Evolutionary conservation across 1,140 invertebrate species (phyloP).

Genomic region (Tachypleus tridentatus): DNA sequence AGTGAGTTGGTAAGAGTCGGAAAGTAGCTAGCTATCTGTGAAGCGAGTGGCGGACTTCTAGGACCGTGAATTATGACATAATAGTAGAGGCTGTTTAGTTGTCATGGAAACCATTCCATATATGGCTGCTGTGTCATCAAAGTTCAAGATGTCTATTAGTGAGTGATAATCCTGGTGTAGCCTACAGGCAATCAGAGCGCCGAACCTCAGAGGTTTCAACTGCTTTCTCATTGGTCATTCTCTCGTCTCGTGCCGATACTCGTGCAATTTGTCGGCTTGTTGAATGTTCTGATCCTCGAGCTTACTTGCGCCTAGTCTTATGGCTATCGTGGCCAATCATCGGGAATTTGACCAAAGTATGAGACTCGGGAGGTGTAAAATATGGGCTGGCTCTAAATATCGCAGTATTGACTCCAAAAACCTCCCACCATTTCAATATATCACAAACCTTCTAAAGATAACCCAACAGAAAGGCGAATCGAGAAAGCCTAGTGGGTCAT

Average conservation of each 20-base stretch:
- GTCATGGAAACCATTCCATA: slow-evolving; percentile 32
- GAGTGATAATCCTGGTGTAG: slow-evolving; percentile 33
- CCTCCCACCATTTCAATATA: too few relatives aligned
- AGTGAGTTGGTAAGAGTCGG: too few relatives aligned
- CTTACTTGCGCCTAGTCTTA: slow-evolving; percentile 26
- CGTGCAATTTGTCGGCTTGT: slow-evolving; percentile 11
- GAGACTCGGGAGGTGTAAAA: slow-evolving; percentile 9
- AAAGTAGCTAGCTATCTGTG: too few relatives aligned
- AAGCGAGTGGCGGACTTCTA: slow-evolving; percentile 4
- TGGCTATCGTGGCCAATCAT: slow-evolving; percentile 27
- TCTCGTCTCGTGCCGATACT: slow-evolving; percentile 23
- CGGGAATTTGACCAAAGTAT: slow-evolving; percentile 8
- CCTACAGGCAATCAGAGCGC: slow-evolving; percentile 28
- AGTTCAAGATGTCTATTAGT: slow-evolving; percentile 32
- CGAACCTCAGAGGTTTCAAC: slow-evolving; percentile 19
- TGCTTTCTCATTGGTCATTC: slow-evolving; percentile 27
- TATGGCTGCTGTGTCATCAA: slow-evolving; percentile 31
- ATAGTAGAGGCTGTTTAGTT: slow-evolving; percentile 31
- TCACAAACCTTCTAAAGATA: too few relatives aligned
- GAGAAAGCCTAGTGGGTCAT: too few relatives aligned
- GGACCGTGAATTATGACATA: slow-evolving; percentile 34
- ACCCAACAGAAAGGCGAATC: too few relatives aligned
- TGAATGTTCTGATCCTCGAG: background rate
- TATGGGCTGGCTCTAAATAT: slow-evolving; percentile 1
- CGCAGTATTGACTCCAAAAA: too few relatives aligned